Percentiles rank a stretch among this genome's conserved stretches.
Evolutionary conservation across 2,888 invertebrate species (phyloP).

Genomic region (Trimorus sp.): DNA sequence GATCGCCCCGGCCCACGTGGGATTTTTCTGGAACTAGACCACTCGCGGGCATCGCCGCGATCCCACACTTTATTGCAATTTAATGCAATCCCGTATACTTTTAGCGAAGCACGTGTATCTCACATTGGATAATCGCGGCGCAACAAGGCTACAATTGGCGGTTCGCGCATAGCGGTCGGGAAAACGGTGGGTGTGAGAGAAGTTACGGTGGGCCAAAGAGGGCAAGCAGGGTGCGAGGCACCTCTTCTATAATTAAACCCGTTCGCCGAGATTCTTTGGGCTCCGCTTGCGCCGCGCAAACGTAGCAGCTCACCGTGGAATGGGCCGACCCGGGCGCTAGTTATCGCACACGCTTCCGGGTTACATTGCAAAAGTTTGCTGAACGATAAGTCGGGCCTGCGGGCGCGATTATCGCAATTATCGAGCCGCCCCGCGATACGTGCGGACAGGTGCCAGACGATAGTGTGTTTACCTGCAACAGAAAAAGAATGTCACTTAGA

Average conservation of each 20-base stretch:
- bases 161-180: conserved; percentile 49
- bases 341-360: conserved; percentile 62
- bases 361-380: conserved; percentile 59
- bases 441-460: conserved; percentile 55
- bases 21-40: conserved; percentile 27
- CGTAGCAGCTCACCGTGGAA: conserved; percentile 36
- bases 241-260: conserved; percentile 64
- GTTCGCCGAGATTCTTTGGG: conserved; percentile 52
- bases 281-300: conserved; percentile 31
- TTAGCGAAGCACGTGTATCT: conserved; percentile 50
- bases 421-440: conserved; percentile 39
- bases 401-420: conserved; percentile 57
- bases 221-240: conserved; percentile 55
- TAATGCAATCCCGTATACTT: conserved; percentile 46
- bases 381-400: conserved; percentile 57
- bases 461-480: conserved; percentile 60
- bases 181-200: conserved; percentile 59
- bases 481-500: conserved; percentile 7
- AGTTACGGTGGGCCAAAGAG: conserved; percentile 59
- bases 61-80: conserved; percentile 58
- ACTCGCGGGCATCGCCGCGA: conserved; percentile 10
- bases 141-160: conserved; percentile 50
- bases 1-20: neutral
- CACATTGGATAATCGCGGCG: conserved; percentile 43
- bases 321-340: conserved; percentile 24